Conservation (phyloP, 2,113 vertebrate species). For the Rhinolophus ferrumequinum region DNA sequence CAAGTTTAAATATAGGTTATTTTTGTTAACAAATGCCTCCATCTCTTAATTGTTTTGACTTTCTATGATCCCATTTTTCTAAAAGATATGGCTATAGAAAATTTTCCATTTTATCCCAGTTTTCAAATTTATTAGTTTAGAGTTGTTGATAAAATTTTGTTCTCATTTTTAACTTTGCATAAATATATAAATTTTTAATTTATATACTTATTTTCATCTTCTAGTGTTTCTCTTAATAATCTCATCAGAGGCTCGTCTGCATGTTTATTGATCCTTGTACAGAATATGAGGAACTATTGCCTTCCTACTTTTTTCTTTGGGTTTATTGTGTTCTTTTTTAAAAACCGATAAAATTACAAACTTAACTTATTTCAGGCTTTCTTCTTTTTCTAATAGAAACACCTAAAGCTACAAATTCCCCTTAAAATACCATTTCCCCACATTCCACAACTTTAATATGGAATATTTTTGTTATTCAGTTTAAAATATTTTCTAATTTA, state of each 20-base stretch:
- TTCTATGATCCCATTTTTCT: not conserved
- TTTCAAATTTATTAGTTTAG: slow-evolving; percentile 3
- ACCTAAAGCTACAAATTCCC: too few relatives aligned
- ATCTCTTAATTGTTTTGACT: not conserved
- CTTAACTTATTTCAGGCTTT: not conserved
- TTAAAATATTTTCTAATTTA: not conserved
- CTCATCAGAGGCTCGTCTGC: not conserved
- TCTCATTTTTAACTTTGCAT: not conserved
- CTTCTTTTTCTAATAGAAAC: not conserved
- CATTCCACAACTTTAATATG: not conserved
- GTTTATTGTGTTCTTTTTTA: not conserved
- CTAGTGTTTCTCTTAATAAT: not conserved
- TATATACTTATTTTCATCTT: not conserved
- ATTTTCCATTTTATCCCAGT: not conserved
- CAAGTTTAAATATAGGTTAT: not conserved
- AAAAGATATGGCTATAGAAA: not conserved
- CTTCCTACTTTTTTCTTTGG: not conserved
- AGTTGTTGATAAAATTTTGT: not conserved
- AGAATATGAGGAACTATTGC: not conserved
- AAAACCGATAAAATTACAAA: not conserved
- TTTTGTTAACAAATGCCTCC: not conserved
- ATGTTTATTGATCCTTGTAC: not conserved
- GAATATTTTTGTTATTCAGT: not conserved
- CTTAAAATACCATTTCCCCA: not conserved
- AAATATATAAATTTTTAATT: not conserved